A percentile compares a stretch with the other conserved stretches of the same genome.
phyloP scores from a whole-genome alignment of 1,140 invertebrate genomes.

The Xylocopa sonorina region DNA sequence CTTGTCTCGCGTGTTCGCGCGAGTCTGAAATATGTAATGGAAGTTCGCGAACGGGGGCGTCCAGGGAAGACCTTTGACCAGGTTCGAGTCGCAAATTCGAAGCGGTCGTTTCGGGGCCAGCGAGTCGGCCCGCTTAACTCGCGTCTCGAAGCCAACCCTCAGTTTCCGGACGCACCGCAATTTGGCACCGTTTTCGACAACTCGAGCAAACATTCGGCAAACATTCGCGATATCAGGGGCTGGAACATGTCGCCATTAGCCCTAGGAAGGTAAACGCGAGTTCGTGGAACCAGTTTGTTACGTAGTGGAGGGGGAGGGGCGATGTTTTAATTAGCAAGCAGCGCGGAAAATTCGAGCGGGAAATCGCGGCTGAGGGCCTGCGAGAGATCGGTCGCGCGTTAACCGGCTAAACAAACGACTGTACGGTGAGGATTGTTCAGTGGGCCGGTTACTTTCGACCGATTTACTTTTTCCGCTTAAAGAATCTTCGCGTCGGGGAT shows the following conservation, averaged over 20 bases:
- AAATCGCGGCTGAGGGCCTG: not conserved
- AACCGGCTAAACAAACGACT: constrained; percentile 7
- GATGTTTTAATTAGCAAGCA: constrained; percentile 16
- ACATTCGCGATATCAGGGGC: not conserved
- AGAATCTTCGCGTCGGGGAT: constrained; percentile 28
- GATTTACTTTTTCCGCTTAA: constrained; percentile 53
- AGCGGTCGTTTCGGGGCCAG: not conserved
- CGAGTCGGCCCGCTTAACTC: not conserved
- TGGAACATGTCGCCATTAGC: not conserved
- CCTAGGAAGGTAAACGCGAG: constrained; percentile 7
- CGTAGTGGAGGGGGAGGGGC: too few relatives aligned
- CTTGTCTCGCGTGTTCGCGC: too few relatives aligned
- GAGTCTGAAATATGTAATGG: too few relatives aligned
- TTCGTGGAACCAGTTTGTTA: not conserved
- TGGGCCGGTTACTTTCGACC: constrained; percentile 45
- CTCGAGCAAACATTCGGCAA: not conserved
- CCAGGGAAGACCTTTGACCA: too few relatives aligned
- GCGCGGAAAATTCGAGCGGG: not conserved
- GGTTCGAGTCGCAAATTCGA: not conserved
- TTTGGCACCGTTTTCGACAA: not conserved
- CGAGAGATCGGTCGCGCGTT: not conserved
- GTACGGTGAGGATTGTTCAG: constrained; percentile 27
- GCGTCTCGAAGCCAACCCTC: too few relatives aligned
- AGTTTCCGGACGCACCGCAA: not conserved
- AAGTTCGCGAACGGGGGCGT: too few relatives aligned